These are phyloP conservation scores for Tetragnatha montana DNA, from an alignment of 2,888 invertebrate species.

Conservation along the genomic window DNA sequence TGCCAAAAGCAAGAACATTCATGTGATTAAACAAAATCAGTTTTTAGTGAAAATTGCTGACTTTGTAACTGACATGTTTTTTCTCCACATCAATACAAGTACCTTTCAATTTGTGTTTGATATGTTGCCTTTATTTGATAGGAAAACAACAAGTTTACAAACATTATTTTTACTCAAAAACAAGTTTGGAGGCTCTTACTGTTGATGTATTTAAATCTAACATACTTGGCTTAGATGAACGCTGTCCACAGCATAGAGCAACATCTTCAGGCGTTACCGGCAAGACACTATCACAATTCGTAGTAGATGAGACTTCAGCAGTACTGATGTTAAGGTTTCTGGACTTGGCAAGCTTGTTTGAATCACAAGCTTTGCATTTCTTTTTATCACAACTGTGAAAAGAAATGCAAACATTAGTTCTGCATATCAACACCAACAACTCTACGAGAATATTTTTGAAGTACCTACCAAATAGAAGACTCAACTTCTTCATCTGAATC, in stretches of 20 bases:
- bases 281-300: slow-evolving; percentile 72
- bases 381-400: slow-evolving; percentile 63
- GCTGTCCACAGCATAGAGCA: slow-evolving; percentile 37
- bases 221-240: slow-evolving; percentile 40
- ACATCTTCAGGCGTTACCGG: slow-evolving; percentile 70
- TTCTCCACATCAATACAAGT: too few species aligned
- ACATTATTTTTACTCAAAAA: not conserved
- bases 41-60: too few species aligned
- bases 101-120: too few species aligned
- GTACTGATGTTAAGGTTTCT: slow-evolving; percentile 38
- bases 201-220: too few species aligned
- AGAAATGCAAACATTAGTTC: not conserved
- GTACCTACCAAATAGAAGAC: slow-evolving; percentile 58
- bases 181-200: too few species aligned
- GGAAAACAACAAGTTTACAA: not conserved
- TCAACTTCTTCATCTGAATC: slow-evolving; percentile 89
- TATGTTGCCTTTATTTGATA: too few species aligned
- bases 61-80: too few species aligned
- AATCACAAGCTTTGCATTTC: slow-evolving; percentile 66
- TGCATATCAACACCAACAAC: not conserved
- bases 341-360: slow-evolving; percentile 56
- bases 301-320: slow-evolving; percentile 60
- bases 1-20: too few species aligned
- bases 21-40: too few species aligned
- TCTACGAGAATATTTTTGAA: not conserved